Base-by-base conservation (phyloP, 2,888 invertebrate genomes). In the Sicus ferrugineus region DNA sequence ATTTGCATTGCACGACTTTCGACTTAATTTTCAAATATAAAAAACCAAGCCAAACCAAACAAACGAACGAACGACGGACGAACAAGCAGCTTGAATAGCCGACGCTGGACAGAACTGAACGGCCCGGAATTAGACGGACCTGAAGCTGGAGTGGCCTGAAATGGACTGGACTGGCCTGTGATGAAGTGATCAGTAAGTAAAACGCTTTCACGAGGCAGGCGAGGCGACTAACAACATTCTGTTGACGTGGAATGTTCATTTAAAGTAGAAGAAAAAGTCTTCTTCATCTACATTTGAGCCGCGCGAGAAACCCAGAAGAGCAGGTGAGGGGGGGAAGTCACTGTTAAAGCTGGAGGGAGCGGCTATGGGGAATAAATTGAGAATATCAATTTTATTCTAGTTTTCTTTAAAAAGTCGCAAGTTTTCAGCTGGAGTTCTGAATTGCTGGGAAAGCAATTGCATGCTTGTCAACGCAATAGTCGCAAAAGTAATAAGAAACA, bases 1-100 rank as follows among this genome's bases (percentile, higher is more conserved):
- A 80, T 80, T 80, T 80, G 81, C 80, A 80, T 80, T 78, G 80
- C 80, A 80, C 80, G 80, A 80, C 77, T 80, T 79, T 81, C 79
- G 79, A 80, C 81, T 80, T 81, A 80, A 80, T 80, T 80, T 81
- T n/a, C 56, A 30, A 30, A 56, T 11, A n/a, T 23, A 5, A n/a
- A 61, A 11, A 19, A 59, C 34, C 11, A 21, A 16, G 1, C 19
- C 11, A 31, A n/a, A 14, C 26, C 38, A 23, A 26, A 42, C 23
- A 34, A 19, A 38, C 42, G 23, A 9, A 42, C 21, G 30, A 30
- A 26, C 5, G 3, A 11, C 3, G 16, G 38, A 4, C n/a, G 30
- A 2, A n/a, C 11, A n/a, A 7, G 21, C 9, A 19, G 21, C 52
- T 9, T 9, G 42, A 14, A 42, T n/a, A 9, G n/a, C 42, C 4